These are phyloP conservation scores for Stomatorhinus walkeri DNA, from an alignment of 2,797 vertebrate species.

Conservation along the genomic window DNA sequence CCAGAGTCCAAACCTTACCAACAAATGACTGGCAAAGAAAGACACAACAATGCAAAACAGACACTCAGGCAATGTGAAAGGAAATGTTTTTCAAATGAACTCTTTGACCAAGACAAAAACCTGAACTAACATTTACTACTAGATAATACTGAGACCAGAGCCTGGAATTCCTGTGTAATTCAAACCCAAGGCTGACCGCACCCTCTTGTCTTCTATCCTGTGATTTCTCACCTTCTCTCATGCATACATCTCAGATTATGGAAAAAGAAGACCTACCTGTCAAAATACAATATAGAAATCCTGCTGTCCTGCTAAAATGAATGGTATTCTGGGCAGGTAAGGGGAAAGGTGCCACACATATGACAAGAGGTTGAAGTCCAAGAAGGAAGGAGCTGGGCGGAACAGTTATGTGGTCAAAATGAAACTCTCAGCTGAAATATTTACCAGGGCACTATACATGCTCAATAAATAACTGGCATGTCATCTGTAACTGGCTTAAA, in stretches of 20 bases:
- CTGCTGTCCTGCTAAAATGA: constrained; percentile 14
- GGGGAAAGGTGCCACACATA: constrained; percentile 46
- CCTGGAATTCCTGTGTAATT: background rate
- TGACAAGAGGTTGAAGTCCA: constrained; percentile 56
- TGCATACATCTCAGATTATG: background rate
- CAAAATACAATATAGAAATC: constrained; percentile 18
- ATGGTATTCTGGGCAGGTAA: constrained; percentile 30
- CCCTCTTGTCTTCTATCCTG: background rate
- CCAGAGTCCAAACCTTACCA: constrained; percentile 40
- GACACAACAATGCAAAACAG: background rate
- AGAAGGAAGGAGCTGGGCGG: constrained; percentile 30
- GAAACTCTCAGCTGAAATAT: constrained; percentile 16
- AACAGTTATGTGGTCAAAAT: background rate
- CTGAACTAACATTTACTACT: background rate
- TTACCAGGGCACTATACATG: background rate
- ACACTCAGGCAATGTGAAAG: background rate
- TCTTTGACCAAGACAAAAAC: background rate
- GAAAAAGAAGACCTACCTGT: constrained; percentile 42
- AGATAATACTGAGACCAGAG: background rate
- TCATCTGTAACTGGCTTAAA: constrained; percentile 3
- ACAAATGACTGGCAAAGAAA: background rate
- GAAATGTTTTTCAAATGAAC: background rate
- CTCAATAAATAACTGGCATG: background rate
- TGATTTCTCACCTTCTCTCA: background rate
- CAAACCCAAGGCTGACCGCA: background rate